Base-by-base conservation (phyloP, 1,140 invertebrate genomes). In the Hylaeus anthracinus region DNA sequence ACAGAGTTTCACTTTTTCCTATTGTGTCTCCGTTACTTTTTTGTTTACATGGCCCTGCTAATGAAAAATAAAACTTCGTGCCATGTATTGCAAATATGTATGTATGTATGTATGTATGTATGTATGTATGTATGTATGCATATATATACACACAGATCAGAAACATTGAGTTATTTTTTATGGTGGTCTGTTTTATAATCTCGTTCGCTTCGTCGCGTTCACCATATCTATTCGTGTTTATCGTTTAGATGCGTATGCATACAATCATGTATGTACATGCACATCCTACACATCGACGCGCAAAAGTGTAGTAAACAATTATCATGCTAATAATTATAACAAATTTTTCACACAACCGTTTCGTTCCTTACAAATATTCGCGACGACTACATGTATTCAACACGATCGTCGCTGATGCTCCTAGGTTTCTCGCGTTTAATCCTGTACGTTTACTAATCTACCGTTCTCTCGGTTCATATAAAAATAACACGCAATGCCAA, bases 401-500 rank as follows among this genome's bases (percentile, higher is more conserved):
- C 8, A 48, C 2, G 60, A 86, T 88, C 86, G 81, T 89, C 86
- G 83, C 88, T 26, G 26, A 67, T 84, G 74, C 43, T 58, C 79
- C 61, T 82, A 26, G 41, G 55, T 85, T 78, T 65, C 64, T 60
- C 12, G 2, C 5, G 12, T 65, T 81, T 87, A 77, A 85, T 79
- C 55, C 72, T 85, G 70, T 85, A 86, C 39, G 83, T 79, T 79
- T 66, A 61, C 79, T 86, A 87, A 53, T 87, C 78, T 86, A 81
- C 45, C 43, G 26, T 74, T 81, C 39, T 75, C 69, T 83, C 71
- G 26, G 58, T 86, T 88, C 79, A 91, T 93, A 93, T 92, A 93
- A 93, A 93, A 93, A 93, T 93, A 93, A 93, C 84, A 89, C 82
- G 92, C 92, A 93, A 93, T 92, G 92, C 88, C 86, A 91, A 91